Evolutionary conservation across 2,113 vertebrate species (phyloP), one percentile per base, ranked within the genome.

Genomic region (Donacobius atricapilla): DNA sequence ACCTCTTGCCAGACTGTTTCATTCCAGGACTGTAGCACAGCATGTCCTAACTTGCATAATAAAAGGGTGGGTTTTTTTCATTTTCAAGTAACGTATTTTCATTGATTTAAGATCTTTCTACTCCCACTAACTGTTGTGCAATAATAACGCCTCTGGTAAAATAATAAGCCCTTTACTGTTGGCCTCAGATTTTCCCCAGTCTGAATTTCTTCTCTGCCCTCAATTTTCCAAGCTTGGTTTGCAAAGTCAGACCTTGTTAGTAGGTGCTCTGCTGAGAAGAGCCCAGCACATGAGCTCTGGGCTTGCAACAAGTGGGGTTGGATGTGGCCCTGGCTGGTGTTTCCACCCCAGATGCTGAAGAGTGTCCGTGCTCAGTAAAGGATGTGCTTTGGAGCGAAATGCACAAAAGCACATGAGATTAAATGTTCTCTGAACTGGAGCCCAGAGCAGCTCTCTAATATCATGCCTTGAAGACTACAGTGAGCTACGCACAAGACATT

Each of bases 21-120:
- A 89, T 93, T 96, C 93, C 94, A 71, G 7, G 1, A 7, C 51
- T 78, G 56, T 54, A 96, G 93, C 79, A 95, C 96, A 94, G 64
- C 88, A 4, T 92, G 96, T 94, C 89, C 95, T 72, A 87, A 39
- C 94, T 94, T 96, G 93, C 93, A 92, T 71, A 96, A 95, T 78
- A 91, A 92, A 92, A 75, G 42, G 40, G 31, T 77, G n/a, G 24
- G 4, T 25, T 54, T 71, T 90, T 89, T 89, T 89, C 10, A 68
- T 91, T 93, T 87, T 69, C 54, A 90, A 94, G 42, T 68, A 94
- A 80, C 80, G 93, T 84, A 57, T 87, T 95, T 93, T 95, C 88
- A 87, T 87, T 94, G 68, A 94, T 81, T 94, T 92, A 83, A 93
- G 79, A 63, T 88, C 50, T 81, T 88, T 89, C 65, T 93, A 40